phyloP scores from a whole-genome alignment of 2,797 vertebrate species.

The Chloroceryle amazona region DNA sequence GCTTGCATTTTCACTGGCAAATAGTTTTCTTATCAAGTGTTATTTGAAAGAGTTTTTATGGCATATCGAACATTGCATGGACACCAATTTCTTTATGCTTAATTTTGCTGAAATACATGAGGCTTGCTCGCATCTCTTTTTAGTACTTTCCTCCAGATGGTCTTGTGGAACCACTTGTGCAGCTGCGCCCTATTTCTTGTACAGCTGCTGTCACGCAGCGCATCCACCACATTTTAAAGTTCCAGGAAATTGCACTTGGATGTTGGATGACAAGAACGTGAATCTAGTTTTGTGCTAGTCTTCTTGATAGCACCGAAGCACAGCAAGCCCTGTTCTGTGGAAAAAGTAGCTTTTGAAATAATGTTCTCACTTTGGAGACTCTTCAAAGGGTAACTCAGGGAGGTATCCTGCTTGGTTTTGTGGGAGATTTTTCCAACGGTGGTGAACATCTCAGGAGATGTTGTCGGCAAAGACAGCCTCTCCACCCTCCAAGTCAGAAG shows the following conservation, averaged over 20 bases:
- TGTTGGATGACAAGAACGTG: not conserved
- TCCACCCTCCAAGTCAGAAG: not conserved
- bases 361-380: not conserved
- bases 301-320: not conserved
- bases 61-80: slow-evolving; percentile 75
- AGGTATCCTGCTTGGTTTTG: not conserved
- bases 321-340: not conserved
- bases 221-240: not conserved
- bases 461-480: not conserved
- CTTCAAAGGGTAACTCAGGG: not conserved
- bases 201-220: not conserved
- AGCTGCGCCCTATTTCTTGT: not conserved
- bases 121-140: slow-evolving; percentile 40
- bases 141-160: slow-evolving; percentile 60
- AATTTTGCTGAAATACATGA: slow-evolving; percentile 56
- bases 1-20: slow-evolving; percentile 76
- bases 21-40: slow-evolving; percentile 77
- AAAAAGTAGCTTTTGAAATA: slow-evolving; percentile 23
- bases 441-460: not conserved
- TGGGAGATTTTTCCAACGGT: not conserved
- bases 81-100: slow-evolving; percentile 62
- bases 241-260: not conserved
- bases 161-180: slow-evolving; percentile 28
- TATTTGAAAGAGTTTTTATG: slow-evolving; percentile 72
- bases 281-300: not conserved